Base-by-base conservation (phyloP, 35 echinoderm and acorn worm genomes). In the Ophioderma brevispina region DNA sequence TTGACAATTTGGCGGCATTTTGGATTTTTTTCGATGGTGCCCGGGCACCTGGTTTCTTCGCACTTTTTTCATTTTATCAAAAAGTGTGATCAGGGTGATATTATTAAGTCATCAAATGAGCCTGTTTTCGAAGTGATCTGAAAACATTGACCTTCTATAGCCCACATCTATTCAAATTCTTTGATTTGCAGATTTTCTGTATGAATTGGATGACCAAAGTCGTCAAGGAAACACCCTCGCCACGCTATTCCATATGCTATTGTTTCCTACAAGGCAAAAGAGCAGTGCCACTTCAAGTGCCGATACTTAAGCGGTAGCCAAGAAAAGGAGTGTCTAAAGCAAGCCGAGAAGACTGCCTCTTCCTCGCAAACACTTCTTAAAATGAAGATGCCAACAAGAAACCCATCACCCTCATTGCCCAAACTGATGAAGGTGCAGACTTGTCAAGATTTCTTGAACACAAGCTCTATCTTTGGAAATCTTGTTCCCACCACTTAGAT, bases 171-270 rank as follows among this genome's bases (percentile, higher is more conserved):
- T n/a, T n/a, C n/a, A n/a, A n/a, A n/a, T n/a, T n/a, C n/a, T n/a
- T n/a, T n/a, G n/a, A n/a, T 21, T 87, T 81, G 13, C 36, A 89
- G 87, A 81, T 25, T 89, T 89, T 32, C 49, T 89, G 32, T 89
- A 37, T 77, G 87, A 89, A 37, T 81, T 80, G 32, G 87, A 89
- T 81, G 37, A 81, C 0, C n/a, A 89, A 13, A 49, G 77, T 31
- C 52, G 78, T 55, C 78, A 34, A 37, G 8, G 17, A 89, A 89
- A 41, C 78, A 38, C 37, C 87, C 87, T 5, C 32, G 87, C 13
- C 87, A 89, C 6, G 81, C 78, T 75, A 38, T 81, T 56, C 87
- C 87, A 37, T 89, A 89, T 89, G 87, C 87, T 36, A 50, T 80
- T 5, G 78, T 89, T 25, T 64, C 83, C 35, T 64, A 35, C 1